These are phyloP conservation scores for Erpornis zantholeuca DNA, from an alignment of 2,113 vertebrate genomes.

Conservation along the genomic window DNA sequence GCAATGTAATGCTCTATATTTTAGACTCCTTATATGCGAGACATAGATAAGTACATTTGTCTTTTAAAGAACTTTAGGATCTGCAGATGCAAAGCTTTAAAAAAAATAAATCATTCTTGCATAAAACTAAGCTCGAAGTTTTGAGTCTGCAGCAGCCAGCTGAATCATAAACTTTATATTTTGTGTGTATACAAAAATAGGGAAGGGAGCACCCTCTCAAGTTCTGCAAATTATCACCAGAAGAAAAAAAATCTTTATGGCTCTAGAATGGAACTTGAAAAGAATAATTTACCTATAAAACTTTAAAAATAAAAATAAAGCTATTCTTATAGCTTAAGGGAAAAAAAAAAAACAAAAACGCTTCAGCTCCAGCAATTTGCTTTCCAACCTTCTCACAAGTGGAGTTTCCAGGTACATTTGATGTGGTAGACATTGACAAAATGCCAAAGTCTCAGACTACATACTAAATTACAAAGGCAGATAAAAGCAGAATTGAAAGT, in stretches of 20 bases:
- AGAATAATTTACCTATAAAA: not conserved
- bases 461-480: not conserved
- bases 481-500: not conserved
- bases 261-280: not conserved
- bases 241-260: too few species aligned
- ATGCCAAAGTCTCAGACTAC: not conserved
- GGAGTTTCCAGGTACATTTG: not conserved
- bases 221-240: not conserved
- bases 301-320: not conserved
- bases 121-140: not conserved
- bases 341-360: not conserved
- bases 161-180: not conserved
- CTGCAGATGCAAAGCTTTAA: not conserved
- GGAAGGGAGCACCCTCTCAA: not conserved
- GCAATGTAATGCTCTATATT: not conserved
- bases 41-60: rapidly evolving
- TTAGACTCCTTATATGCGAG: not conserved
- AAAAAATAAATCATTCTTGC: not conserved
- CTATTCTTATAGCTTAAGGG: too few species aligned
- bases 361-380: not conserved
- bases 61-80: not conserved
- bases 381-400: not conserved
- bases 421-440: not conserved
- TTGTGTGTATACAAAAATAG: not conserved
- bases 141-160: not conserved